These are phyloP conservation scores for Oasisia sp. DNA, from an alignment of 2,888 invertebrate genomes.

Conservation along the genomic window DNA sequence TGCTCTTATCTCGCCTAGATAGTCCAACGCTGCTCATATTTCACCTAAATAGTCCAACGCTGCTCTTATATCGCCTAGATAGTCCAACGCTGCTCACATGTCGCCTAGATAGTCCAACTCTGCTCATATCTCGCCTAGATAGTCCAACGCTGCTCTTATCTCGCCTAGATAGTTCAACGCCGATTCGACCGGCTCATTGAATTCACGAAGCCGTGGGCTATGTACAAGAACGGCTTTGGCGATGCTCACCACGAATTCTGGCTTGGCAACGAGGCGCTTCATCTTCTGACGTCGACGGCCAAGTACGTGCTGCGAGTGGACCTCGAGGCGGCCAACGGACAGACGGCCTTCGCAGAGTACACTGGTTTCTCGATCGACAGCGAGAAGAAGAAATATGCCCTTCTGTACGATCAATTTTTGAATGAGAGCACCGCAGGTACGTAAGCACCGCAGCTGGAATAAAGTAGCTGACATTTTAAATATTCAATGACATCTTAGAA, in stretches of 20 bases:
- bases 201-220: not conserved
- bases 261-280: not conserved
- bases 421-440: not conserved
- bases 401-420: not conserved
- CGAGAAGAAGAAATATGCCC: not conserved
- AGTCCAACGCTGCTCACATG: too few relatives aligned
- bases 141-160: not conserved
- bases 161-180: constrained; percentile 7
- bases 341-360: not conserved
- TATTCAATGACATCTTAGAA: too few relatives aligned
- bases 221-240: not conserved
- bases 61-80: too few relatives aligned
- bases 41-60: too few relatives aligned
- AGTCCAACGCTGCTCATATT: too few relatives aligned
- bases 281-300: not conserved
- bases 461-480: not conserved
- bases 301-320: not conserved
- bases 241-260: not conserved
- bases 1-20: too few relatives aligned
- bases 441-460: not conserved
- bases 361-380: not conserved
- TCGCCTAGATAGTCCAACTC: too few relatives aligned
- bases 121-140: not conserved
- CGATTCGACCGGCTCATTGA: not conserved
- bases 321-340: not conserved